Evolutionary conservation across 2,113 vertebrate genomes (phyloP), one percentile per base, ranked within the genome.

Genomic region (Tragelaphus buxtoni): DNA sequence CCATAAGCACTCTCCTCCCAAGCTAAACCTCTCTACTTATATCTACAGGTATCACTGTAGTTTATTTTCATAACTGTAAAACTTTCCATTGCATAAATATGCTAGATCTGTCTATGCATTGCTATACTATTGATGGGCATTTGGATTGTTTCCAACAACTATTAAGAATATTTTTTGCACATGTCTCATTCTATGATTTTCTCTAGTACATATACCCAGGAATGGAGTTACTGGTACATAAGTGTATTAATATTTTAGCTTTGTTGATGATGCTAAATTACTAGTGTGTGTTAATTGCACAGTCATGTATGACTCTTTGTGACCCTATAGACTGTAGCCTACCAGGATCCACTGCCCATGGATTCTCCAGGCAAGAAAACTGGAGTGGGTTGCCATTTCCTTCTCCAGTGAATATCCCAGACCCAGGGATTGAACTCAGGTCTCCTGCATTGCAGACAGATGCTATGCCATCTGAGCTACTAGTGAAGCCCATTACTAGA

Each of bases 41-140:
- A 61, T 12, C 32, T 77, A 10, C 63, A 76, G 22, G 35, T 90
- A 8, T 83, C 18, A 28, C 9, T 32, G 4, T 76, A 76, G n/a
- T 84, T 84, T 83, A 35, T 72, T 72, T 90, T 74, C 18, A 55
- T 81, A 86, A 90, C 16, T 74, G 28, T 85, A 91, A 47, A 55
- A 3, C 9, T 74, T 90, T 72, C 14, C 12, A 1, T 90, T 76
- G 49, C 7, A 32, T 80, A 45, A 72, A 81, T 79, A 72, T 10
- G 39, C n/a, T 28, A 53, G 28, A 32, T 69, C 26, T 90, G 24
- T 89, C n/a, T 81, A 47, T 56, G 16, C 77, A 55, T 12, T 74
- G 9, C 30, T 81, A 7, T 53, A 32, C 16, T 18, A 13, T 26
- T 90, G 87, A 55, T 39, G 2, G 28, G 16, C 6, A 85, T 90